phyloP scores from a whole-genome alignment of 2,113 vertebrate genomes.

The Caranx ignobilis region DNA sequence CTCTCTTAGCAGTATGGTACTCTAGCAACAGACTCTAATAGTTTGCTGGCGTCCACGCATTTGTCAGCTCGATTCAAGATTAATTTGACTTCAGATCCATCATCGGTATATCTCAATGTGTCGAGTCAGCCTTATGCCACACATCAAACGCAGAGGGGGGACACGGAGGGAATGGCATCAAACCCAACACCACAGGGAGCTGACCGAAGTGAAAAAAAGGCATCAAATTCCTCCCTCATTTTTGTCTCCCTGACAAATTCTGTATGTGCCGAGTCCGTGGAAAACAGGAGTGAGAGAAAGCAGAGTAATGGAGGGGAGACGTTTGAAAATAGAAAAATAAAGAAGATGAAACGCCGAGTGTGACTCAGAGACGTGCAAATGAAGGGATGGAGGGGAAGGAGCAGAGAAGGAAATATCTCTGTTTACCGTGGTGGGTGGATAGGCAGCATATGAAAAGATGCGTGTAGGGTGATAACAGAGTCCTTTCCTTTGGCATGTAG shows the following conservation, averaged over 20 bases:
- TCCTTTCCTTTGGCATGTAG: slow-evolving; percentile 42
- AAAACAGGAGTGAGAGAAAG: slow-evolving; percentile 55
- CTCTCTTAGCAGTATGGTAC: slow-evolving; percentile 18
- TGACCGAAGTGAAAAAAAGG: slow-evolving; percentile 54
- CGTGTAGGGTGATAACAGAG: slow-evolving; percentile 59
- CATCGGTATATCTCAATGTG: slow-evolving; percentile 60
- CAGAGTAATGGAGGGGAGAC: slow-evolving; percentile 40
- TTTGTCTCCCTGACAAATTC: slow-evolving; percentile 65
- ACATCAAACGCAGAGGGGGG: slow-evolving; percentile 64
- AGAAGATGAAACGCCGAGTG: slow-evolving; percentile 53
- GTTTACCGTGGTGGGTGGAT: slow-evolving; percentile 64
- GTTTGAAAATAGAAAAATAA: slow-evolving; percentile 19
- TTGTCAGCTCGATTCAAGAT: slow-evolving; percentile 64
- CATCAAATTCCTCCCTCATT: slow-evolving; percentile 60
- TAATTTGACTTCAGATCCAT: slow-evolving; percentile 72
- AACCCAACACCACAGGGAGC: slow-evolving; percentile 62
- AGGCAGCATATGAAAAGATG: slow-evolving; percentile 58
- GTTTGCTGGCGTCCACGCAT: slow-evolving; percentile 49
- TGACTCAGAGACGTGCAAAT: slow-evolving; percentile 61
- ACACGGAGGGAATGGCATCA: slow-evolving; percentile 63
- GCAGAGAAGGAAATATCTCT: slow-evolving; percentile 65
- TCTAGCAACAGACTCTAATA: slow-evolving; percentile 51
- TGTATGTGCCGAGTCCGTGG: slow-evolving; percentile 59
- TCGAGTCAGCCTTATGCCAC: slow-evolving; percentile 66
- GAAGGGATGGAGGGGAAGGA: slow-evolving; percentile 31